Percentiles rank a stretch among this genome's conserved stretches.
Conservation (phyloP, 53 echinoderm and acorn worm species). For the Mesocentrotus franciscanus region DNA sequence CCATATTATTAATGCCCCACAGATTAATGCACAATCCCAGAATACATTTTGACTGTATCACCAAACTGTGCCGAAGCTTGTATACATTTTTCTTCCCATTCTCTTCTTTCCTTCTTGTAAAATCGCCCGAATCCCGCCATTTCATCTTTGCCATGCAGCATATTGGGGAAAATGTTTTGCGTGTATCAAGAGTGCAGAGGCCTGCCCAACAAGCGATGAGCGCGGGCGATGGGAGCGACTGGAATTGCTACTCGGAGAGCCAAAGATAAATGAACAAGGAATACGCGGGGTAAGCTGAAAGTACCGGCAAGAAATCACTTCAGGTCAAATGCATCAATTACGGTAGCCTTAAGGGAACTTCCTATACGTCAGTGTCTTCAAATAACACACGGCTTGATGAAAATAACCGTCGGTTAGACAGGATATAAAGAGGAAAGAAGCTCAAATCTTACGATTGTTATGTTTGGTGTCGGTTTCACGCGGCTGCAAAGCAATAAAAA, state of each 20-base stretch:
- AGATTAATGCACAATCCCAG: neutral
- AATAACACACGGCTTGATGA: constrained; percentile 3
- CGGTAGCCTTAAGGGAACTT: constrained; percentile 29
- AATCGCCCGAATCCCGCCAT: neutral
- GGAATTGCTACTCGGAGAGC: constrained; percentile 2
- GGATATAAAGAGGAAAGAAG: neutral
- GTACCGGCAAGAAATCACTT: constrained; percentile 1
- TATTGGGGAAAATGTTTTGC: neutral
- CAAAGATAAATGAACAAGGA: constrained; percentile 29
- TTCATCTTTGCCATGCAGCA: constrained; percentile 6
- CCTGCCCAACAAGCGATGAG: neutral
- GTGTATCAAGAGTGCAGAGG: neutral
- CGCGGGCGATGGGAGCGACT: neutral
- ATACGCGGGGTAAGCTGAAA: neutral
- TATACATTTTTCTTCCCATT: neutral
- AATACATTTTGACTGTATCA: neutral
- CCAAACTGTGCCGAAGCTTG: neutral
- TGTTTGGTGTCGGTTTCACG: constrained; percentile 29
- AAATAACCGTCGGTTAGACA: constrained; percentile 28
- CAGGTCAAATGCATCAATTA: constrained; percentile 50
- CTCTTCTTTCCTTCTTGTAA: neutral
- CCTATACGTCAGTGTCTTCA: constrained; percentile 46
- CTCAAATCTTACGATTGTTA: neutral
- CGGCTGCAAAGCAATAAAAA: constrained; percentile 11
- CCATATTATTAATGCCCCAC: neutral